These are phyloP conservation scores for Perccottus glenii DNA, from an alignment of 2,113 vertebrate species.

Conservation along the genomic window DNA sequence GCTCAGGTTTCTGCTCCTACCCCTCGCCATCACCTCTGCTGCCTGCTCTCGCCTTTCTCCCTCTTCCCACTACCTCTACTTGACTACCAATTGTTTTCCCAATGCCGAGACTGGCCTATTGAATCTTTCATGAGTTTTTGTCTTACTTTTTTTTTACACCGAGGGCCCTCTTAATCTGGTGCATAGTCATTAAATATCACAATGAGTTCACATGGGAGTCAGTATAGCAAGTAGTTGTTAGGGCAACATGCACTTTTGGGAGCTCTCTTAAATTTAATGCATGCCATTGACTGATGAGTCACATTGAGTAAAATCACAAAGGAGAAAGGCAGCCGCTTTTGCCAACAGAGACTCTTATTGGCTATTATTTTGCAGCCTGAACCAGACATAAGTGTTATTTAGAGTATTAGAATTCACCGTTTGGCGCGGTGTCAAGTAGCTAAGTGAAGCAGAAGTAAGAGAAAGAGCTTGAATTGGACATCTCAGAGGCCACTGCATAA, in stretches of 20 bases:
- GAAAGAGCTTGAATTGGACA: constrained; percentile 26
- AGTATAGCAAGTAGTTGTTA: constrained; percentile 49
- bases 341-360: not conserved
- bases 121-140: constrained; percentile 70
- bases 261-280: constrained; percentile 35
- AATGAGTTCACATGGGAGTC: constrained; percentile 48
- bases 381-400: constrained; percentile 11
- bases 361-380: constrained; percentile 8
- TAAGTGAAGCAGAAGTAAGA: constrained; percentile 16
- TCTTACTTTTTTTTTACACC: constrained; percentile 14
- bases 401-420: constrained; percentile 17
- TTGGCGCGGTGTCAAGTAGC: constrained; percentile 9
- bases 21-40: constrained; percentile 45
- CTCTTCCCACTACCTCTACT: constrained; percentile 61
- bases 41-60: constrained; percentile 42
- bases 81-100: constrained; percentile 66
- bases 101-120: constrained; percentile 49
- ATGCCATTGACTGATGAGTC: constrained; percentile 9
- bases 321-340: not conserved
- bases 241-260: constrained; percentile 37
- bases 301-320: constrained; percentile 17
- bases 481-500: constrained; percentile 40
- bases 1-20: constrained; percentile 51
- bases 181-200: constrained; percentile 63
- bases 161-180: constrained; percentile 37